Base-by-base conservation (phyloP, 2,797 vertebrate species). In the Poecilia picta region DNA sequence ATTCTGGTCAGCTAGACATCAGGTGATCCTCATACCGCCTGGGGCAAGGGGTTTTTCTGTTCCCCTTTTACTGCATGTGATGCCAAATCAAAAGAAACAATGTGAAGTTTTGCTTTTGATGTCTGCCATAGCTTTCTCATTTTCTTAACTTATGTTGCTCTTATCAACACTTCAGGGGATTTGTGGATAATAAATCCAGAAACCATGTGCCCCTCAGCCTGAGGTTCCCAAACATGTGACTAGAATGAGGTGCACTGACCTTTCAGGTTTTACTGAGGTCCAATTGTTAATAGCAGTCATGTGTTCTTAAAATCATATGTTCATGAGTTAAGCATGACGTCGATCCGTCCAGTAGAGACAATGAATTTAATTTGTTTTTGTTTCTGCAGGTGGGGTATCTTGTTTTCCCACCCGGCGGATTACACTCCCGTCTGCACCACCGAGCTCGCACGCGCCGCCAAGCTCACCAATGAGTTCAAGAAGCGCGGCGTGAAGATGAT, bases 381-480 rank as follows among this genome's bases (percentile, higher is more conserved):
- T 53, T 3, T 16, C 47, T 90, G 46, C 88, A 99, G 98, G 81
- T 99, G 98, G 98, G 98, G 98, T 11, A 94, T 99, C 88, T 95
- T 99, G 84, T 99, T 99, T 89, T 99, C 98, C 46, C 98, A 99
- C 91, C 98, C 98, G 0, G 95, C 93, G 66, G 98, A 99, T 93
- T 99, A 97, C 85, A 99, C 98, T 0, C 98, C 98, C 0, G 98
- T 99, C 31, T 99, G 98, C 87, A 99, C 98, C 87, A 99, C 98
- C 0, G 98, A 99, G 93, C 96, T 99, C 0, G 97, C 97, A 79
- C 92, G 97, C 55, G 97, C 98, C 0, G 97, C 96, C 0, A 96
- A 89, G 84, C 77, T 99, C 92, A 96, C 94, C 0, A 78, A 94
- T 0, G 95, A 99, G 94, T 99, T 99, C 93, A 92, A 94, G 87